Conservation (phyloP, 2,113 vertebrate genomes). For the Sinocyclocheilus grahami region DNA sequence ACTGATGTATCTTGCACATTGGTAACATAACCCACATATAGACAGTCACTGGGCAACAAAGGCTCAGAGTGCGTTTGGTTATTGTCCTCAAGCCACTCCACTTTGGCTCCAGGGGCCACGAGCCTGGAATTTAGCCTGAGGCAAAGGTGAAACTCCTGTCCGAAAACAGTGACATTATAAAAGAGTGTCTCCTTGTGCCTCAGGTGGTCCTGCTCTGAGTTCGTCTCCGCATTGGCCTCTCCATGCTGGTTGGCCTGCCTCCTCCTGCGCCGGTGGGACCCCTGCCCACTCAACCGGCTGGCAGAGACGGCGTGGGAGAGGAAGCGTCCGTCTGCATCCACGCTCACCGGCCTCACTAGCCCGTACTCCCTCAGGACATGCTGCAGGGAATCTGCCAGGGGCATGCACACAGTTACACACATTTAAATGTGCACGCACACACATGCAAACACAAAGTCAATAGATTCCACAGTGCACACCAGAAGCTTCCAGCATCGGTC, state of each 20-base stretch:
- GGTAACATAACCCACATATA: constrained; percentile 88
- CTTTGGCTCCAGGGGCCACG: constrained; percentile 84
- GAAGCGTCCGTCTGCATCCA: constrained; percentile 90
- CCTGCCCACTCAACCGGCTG: constrained; percentile 56
- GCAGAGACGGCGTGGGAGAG: constrained; percentile 86
- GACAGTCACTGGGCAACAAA: constrained; percentile 81
- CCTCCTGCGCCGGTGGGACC: constrained; percentile 68
- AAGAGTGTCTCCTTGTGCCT: constrained; percentile 76
- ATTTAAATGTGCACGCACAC: neutral
- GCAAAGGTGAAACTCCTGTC: constrained; percentile 86
- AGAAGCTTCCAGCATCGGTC: neutral
- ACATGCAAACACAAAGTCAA: neutral
- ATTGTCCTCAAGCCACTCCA: constrained; percentile 91
- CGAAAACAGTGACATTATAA: constrained; percentile 94
- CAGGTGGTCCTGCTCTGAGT: constrained; percentile 49
- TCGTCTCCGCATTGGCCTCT: neutral
- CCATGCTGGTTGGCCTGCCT: constrained; percentile 65
- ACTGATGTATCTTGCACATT: constrained; percentile 83
- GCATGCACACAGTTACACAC: constrained; percentile 27
- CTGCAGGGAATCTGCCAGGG: constrained; percentile 65
- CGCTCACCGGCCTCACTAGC: constrained; percentile 92
- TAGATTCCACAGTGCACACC: constrained; percentile 1
- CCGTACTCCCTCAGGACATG: constrained; percentile 89
- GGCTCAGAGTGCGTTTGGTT: constrained; percentile 79
- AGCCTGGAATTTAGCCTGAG: constrained; percentile 84